Percentiles rank a stretch among this genome's conserved stretches.
phyloP scores from a whole-genome alignment of 2,888 invertebrate species.

The Rhingia rostrata region DNA sequence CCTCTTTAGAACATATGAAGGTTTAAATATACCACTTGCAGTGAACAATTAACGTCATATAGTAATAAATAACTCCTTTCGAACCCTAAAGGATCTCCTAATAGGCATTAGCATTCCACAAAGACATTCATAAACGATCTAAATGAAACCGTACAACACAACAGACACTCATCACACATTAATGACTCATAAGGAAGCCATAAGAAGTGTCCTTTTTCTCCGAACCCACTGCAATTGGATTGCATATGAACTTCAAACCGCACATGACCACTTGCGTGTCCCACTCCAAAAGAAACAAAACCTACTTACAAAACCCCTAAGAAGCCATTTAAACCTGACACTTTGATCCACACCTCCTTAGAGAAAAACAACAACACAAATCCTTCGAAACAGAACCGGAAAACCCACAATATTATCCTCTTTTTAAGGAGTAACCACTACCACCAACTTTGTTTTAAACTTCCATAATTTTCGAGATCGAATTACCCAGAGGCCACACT shows the following conservation, averaged over 20 bases:
- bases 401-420: conserved; percentile 50
- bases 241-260: background rate
- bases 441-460: conserved; percentile 56
- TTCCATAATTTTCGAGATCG: conserved; percentile 59
- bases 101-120: background rate
- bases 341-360: conserved; percentile 56
- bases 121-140: background rate
- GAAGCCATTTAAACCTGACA: conserved; percentile 69
- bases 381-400: conserved; percentile 46
- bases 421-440: conserved; percentile 37
- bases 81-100: too few species aligned
- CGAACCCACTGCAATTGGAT: conserved; percentile 7
- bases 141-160: conserved; percentile 7
- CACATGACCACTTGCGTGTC: conserved; percentile 18
- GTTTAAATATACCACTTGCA: too few species aligned
- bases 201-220: conserved; percentile 22
- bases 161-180: background rate
- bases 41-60: too few species aligned
- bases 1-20: too few species aligned
- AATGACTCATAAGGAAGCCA: conserved; percentile 46
- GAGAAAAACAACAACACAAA: conserved; percentile 15
- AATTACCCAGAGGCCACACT: conserved; percentile 33
- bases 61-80: too few species aligned
- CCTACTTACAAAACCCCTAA: conserved; percentile 48
- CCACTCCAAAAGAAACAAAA: conserved; percentile 46